Base-by-base conservation (phyloP, 2,113 vertebrate genomes). In the Sander vitreus region DNA sequence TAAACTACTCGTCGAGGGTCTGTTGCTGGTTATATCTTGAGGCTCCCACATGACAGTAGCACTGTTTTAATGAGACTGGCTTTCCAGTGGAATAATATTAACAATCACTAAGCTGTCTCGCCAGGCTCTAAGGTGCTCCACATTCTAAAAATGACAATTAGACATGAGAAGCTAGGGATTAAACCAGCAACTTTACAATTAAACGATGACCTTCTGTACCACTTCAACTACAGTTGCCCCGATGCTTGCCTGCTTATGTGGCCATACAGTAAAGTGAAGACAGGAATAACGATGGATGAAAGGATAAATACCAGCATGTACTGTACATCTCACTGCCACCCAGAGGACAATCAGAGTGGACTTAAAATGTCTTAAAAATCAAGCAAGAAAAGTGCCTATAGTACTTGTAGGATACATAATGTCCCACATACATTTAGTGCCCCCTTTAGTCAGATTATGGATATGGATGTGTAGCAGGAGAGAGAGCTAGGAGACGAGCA, bases 121-220 rank as follows among this genome's bases (percentile, higher is more conserved):
- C 55, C 43, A 39, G n/a, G 15, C 19, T 53, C 23, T 53, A 48
- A 62, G 12, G n/a, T 43, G 23, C 18, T 21, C 48, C 47, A 53
- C 54, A 67, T 85, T 70, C 79, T 62, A 60, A 25, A 68, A 63
- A 73, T 51, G 63, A 27, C 30, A 39, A 21, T 55, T 18, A 7
- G 7, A 36, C 7, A 12, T 0, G 9, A 71, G 48, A 43, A 80
- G 55, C 54, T 14, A 19, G 11, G 11, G 36, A 27, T 55, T 23
- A 54, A 76, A 67, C 45, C 50, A 33, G 30, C 23, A 58, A 30
- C 25, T 23, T 23, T 10, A 3, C 6, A 10, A 23, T 18, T 16
- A 23, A 2, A 18, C 45, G 55, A 59, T 33, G 43, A 63, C n/a
- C 19, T 8, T 59, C 18, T 43, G 33, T 39, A 21, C 53, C 12